These are phyloP conservation scores for Corapipo altera DNA, from an alignment of 2,113 vertebrate genomes.

Conservation along the genomic window DNA sequence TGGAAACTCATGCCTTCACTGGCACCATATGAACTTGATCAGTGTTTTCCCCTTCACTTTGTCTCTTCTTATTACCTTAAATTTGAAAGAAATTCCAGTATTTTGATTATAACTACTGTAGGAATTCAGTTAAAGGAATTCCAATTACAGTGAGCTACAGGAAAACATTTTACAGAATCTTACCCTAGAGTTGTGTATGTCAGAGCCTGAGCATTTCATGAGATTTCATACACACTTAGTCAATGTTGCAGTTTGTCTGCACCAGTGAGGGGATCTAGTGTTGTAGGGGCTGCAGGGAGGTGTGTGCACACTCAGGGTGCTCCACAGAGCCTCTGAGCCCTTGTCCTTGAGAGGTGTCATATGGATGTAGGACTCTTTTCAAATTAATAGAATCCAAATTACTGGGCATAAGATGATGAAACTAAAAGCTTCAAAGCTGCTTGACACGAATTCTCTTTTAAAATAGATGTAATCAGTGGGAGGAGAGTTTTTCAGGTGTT, in stretches of 20 bases:
- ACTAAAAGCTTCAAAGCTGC: not conserved
- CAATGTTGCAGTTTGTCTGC: not conserved
- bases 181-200: not conserved
- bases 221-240: not conserved
- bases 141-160: not conserved
- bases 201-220: not conserved
- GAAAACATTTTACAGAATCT: not conserved
- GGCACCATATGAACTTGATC: not conserved
- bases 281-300: not conserved
- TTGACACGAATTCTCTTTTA: not conserved
- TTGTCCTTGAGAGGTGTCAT: not conserved
- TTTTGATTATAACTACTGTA: not conserved
- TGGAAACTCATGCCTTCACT: not conserved
- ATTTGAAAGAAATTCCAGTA: not conserved
- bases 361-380: not conserved
- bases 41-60: not conserved
- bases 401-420: not conserved
- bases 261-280: not conserved
- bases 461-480: not conserved
- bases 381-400: not conserved
- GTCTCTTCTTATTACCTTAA: not conserved
- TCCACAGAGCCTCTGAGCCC: not conserved
- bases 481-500: not conserved
- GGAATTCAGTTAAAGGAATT: not conserved
- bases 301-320: not conserved